Evolutionary conservation across 1,140 invertebrate genomes (phyloP).

Genomic region (Drosophila auraria): DNA sequence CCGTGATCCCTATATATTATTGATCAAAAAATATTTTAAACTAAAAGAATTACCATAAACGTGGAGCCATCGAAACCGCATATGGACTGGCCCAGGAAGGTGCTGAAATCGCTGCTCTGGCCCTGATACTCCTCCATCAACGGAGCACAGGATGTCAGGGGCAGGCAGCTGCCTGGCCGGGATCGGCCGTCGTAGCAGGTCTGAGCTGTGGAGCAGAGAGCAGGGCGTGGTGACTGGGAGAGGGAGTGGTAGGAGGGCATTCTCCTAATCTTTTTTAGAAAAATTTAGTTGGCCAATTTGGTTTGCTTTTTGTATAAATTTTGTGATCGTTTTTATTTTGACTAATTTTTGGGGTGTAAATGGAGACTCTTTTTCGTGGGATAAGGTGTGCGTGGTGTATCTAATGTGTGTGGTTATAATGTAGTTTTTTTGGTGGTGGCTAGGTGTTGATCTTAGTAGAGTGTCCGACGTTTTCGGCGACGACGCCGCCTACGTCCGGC

Average conservation of each 20-base stretch:
- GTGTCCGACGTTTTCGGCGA: conserved; percentile 54
- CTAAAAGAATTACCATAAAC: conserved; percentile 79
- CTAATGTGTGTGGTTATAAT: background rate
- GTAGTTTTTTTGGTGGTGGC: conserved; percentile 6
- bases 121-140: conserved; percentile 85
- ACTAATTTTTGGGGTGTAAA: conserved; percentile 44
- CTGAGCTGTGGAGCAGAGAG: conserved; percentile 65
- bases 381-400: conserved; percentile 1
- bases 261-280: background rate
- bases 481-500: conserved; percentile 54
- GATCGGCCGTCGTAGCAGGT: conserved; percentile 79
- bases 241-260: background rate
- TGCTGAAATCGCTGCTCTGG: conserved; percentile 58
- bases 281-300: conserved; percentile 46
- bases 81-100: conserved; percentile 86
- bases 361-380: conserved; percentile 10
- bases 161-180: conserved; percentile 85
- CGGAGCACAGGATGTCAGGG: conserved; percentile 84
- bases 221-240: conserved; percentile 26
- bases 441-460: conserved; percentile 20
- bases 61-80: conserved; percentile 86
- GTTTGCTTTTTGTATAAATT: conserved; percentile 27
- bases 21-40: background rate
- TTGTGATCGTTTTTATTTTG: conserved; percentile 42
- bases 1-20: background rate